A percentile compares a stretch with the other conserved stretches of the same genome.
phyloP scores from a whole-genome alignment of 2,888 invertebrate species.

The Pseudococcus viburni region DNA sequence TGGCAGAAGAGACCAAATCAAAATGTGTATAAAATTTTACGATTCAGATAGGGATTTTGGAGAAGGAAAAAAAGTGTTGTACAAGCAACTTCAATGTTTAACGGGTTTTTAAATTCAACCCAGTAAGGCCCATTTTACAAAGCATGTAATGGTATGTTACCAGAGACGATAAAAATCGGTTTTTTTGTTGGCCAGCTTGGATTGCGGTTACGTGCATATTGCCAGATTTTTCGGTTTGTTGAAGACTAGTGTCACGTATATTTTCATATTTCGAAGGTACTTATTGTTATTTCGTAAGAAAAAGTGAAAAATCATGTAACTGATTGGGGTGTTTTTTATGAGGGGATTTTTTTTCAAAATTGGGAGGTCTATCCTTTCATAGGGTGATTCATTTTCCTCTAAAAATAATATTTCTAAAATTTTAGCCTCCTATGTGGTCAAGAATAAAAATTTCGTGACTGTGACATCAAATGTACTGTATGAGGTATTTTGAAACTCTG shows the following conservation, averaged over 20 bases:
- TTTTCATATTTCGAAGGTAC: background rate
- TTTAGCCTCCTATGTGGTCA: too few species aligned
- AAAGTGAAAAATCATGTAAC: background rate
- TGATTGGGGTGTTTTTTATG: background rate
- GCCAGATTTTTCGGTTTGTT: slow-evolving; percentile 3
- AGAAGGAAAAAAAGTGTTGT: background rate
- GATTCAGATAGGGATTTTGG: background rate
- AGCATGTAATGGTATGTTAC: slow-evolving; percentile 24
- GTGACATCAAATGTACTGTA: too few species aligned
- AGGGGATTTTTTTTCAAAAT: too few species aligned
- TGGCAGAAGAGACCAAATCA: slow-evolving; percentile 5
- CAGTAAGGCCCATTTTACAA: slow-evolving; percentile 9
- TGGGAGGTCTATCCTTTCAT: too few species aligned
- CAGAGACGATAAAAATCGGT: background rate
- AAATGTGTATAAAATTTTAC: slow-evolving; percentile 27
- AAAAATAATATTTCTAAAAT: too few species aligned
- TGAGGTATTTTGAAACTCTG: too few species aligned
- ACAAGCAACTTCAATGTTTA: background rate
- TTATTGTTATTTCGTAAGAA: background rate
- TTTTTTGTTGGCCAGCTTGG: background rate
- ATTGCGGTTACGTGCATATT: slow-evolving; percentile 31
- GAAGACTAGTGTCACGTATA: background rate
- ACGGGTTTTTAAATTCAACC: background rate
- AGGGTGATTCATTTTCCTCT: too few species aligned
- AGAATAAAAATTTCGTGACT: too few species aligned